Evolutionary conservation across 2,113 vertebrate genomes (phyloP).

Genomic region (Axis porcinus): DNA sequence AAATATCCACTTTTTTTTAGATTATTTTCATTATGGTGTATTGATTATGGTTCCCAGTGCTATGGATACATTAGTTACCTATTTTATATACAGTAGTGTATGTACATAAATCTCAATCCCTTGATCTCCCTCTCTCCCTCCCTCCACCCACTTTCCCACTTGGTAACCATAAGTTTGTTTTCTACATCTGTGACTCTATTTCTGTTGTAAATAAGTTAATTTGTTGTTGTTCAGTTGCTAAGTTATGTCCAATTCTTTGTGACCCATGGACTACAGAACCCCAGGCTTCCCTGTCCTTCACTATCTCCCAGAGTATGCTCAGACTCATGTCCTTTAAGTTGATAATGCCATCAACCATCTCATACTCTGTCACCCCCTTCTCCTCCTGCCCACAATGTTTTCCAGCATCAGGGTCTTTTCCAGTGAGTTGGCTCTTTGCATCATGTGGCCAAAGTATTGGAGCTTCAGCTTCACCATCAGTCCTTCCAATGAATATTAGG

Average conservation of each 20-base stretch:
- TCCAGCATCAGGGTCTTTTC: background rate
- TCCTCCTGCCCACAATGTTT: background rate
- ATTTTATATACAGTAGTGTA: background rate
- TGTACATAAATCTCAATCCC: background rate
- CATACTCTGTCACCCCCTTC: background rate
- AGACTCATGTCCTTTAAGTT: background rate
- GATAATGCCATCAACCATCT: background rate
- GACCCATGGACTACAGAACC: background rate
- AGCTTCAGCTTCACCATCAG: background rate
- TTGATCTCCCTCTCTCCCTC: background rate
- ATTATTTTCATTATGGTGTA: background rate
- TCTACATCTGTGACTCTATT: background rate
- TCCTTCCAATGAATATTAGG: background rate
- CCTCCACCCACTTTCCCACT: background rate
- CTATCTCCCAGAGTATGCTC: background rate
- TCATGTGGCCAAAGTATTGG: background rate
- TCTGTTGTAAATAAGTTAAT: background rate
- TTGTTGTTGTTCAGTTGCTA: background rate
- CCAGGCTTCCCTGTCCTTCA: background rate
- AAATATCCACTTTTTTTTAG: background rate
- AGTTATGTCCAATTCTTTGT: background rate
- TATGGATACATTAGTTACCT: background rate
- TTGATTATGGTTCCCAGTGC: background rate
- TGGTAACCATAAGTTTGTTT: background rate
- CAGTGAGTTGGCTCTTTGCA: background rate